These are phyloP conservation scores for Sceloporus tristichus DNA, from an alignment of 2,113 vertebrate genomes.

Conservation along the genomic window DNA sequence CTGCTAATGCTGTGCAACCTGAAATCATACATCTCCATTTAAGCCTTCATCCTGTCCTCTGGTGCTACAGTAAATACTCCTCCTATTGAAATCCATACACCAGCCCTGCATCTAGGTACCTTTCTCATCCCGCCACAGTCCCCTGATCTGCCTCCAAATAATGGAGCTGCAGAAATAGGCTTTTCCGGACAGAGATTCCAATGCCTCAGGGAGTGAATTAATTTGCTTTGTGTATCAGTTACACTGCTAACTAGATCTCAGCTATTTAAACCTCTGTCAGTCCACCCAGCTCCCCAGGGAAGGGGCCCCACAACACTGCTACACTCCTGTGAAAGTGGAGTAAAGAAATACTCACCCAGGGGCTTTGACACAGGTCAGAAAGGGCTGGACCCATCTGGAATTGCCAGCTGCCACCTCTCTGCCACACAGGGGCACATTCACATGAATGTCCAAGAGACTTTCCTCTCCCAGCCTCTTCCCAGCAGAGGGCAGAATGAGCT, in stretches of 20 bases:
- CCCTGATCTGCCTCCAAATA: background rate
- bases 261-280: slow-evolving; percentile 36
- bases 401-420: slow-evolving; percentile 18
- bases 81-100: slow-evolving; percentile 2
- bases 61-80: background rate
- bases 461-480: background rate
- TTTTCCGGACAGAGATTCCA: slow-evolving; percentile 11
- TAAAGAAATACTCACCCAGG: slow-evolving; percentile 33
- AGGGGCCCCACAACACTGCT: background rate
- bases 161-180: slow-evolving; percentile 22
- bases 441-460: background rate
- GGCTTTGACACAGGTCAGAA: slow-evolving; percentile 10
- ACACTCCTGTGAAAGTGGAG: slow-evolving; percentile 22
- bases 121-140: background rate
- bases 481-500: background rate
- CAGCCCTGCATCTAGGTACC: background rate
- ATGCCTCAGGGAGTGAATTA: slow-evolving; percentile 27
- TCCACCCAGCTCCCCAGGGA: slow-evolving; percentile 12
- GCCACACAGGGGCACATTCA: background rate
- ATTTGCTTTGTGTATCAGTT: slow-evolving; percentile 33
- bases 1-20: background rate
- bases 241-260: slow-evolving; percentile 25
- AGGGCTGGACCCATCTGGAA: slow-evolving; percentile 33
- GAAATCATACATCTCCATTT: background rate
- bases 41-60: background rate